Evolutionary conservation across 1,140 invertebrate species (phyloP), one percentile per base, ranked within the genome.

Genomic region (Pseudoatta argentina): DNA sequence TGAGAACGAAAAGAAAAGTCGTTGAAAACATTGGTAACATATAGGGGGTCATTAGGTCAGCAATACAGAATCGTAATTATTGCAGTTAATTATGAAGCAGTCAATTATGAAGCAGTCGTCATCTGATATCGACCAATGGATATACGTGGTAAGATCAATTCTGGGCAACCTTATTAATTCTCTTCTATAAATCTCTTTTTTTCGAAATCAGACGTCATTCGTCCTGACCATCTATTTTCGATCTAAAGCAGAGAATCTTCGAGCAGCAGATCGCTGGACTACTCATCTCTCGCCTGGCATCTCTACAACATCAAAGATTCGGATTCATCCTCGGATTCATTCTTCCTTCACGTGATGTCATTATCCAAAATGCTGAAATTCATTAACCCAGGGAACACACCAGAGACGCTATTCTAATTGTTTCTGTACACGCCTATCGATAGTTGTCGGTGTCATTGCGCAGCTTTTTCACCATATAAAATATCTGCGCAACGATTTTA

Each of bases 51-150:
- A 55, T 81, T 55, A 27, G 48, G 48, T 55, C 63, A 51, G 2
- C 48, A 21, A 24, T 39, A 44, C 10, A 48, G 18, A 44, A 59
- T 82, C 12, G 16, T 44, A 48, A 72, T 72, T 72, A 48, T 82
- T 24, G 18, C 18, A 21, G n/a, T 78, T 85, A 66, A 85, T 85
- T 85, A 85, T 85, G 48, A 78, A 64, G 16, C 73, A 66, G 21
- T 77, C 73, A 66, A 85, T 85, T 85, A 85, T 85, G 48, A 78
- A 66, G 16, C 73, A 78, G 48, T 67, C 73, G 73, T 78, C 73
- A 83, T 73, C 34, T 16, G 3, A 64, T 27, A n/a, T 1, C 34
- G 2, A 16, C 16, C 57, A 24, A 8, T 14, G 0, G 14, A 57
- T 39, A 59, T 12, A 16, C 10, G 34, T 5, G 59, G 12, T 14